Percentiles rank a stretch among this genome's conserved stretches.
phyloP scores from a whole-genome alignment of 2,797 vertebrate species.

The Tragopan temminckii region DNA sequence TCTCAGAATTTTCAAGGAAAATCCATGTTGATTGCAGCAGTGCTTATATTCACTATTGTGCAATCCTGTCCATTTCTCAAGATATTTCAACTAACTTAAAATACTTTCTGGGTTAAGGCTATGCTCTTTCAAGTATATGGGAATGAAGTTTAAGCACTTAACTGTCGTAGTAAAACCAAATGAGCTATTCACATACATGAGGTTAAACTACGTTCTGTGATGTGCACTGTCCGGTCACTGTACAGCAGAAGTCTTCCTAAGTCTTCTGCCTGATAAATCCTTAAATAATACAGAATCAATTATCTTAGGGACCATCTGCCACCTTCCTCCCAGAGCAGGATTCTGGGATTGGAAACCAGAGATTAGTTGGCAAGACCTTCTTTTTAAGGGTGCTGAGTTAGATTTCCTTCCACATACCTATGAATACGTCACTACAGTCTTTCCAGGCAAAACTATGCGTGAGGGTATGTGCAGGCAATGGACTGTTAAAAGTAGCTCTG shows the following conservation, averaged over 20 bases:
- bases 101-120: neutral
- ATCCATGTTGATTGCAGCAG: neutral
- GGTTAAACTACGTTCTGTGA: neutral
- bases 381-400: neutral
- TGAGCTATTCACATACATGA: neutral
- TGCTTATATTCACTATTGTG: neutral
- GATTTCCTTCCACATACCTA: neutral
- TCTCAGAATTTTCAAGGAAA: neutral
- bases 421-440: neutral
- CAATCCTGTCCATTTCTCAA: neutral
- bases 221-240: neutral
- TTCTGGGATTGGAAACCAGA: neutral
- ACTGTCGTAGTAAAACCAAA: neutral
- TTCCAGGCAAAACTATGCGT: neutral
- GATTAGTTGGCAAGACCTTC: neutral
- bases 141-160: neutral
- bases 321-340: neutral
- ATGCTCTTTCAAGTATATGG: neutral
- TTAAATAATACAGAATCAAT: conserved; percentile 13
- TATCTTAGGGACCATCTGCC: conserved; percentile 14
- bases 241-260: neutral
- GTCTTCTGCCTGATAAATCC: conserved; percentile 4
- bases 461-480: neutral
- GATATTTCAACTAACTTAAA: neutral
- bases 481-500: conserved; percentile 14